Evolutionary conservation across 2,113 vertebrate species (phyloP), one percentile per base, ranked within the genome.

Genomic region (Cyanoderma ruficeps): DNA sequence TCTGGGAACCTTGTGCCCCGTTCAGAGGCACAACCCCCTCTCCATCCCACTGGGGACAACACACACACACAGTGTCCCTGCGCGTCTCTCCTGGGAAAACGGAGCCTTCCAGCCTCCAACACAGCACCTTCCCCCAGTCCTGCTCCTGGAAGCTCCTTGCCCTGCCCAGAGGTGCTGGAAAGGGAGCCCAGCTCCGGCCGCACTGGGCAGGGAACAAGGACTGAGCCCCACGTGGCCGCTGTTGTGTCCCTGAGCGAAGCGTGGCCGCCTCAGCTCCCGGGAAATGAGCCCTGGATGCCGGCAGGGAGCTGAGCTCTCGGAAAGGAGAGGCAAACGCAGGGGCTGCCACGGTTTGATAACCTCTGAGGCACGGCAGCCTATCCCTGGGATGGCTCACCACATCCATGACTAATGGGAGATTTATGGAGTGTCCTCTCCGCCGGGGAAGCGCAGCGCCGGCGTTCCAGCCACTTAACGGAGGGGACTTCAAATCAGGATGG

Each of bases 371-470:
- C 87, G 78, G 94, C 94, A 90, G 93, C 93, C 96, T 86, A 59
- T 92, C 93, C 93, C 84, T 78, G 93, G 68, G 70, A 90, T 59
- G 68, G 81, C 86, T 87, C 9, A 1, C 47, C 96, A 93, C 86
- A 63, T 55, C 94, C 94, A 94, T 95, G 94, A 91, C 95, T 96
- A 97, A 96, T 95, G 95, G 78, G 55, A 95, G 94, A 96, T 97
- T 96, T 95, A 96, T 96, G 93, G 91, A 95, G 94, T 96, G 95
- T 89, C 89, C 93, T 89, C 96, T 90, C 86, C 2, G 39, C 95
- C 64, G 87, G 92, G 77, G 89, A 90, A 97, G 94, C 46, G n/a
- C 33, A 92, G 94, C 42, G 55, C 92, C 18, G 31, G 88, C 35
- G 55, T 90, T 92, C 46, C 92, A 94, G 67, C 87, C 93, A 68